phyloP scores from a whole-genome alignment of 2,113 vertebrate genomes.

The Zeus faber region DNA sequence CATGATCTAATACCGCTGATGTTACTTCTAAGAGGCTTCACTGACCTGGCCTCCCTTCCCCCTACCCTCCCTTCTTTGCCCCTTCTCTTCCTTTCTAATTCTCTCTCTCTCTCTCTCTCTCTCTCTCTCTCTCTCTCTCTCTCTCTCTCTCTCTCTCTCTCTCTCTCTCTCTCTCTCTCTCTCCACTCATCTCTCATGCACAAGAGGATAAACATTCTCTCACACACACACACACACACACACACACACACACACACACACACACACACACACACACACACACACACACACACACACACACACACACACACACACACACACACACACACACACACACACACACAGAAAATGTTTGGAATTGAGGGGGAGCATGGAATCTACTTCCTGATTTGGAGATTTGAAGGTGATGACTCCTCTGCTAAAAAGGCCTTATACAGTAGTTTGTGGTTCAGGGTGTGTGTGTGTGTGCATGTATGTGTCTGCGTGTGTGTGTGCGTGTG shows the following conservation, averaged over 20 bases:
- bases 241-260: background rate
- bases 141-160: background rate
- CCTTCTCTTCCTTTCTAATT: too few relatives aligned
- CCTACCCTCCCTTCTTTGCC: too few relatives aligned
- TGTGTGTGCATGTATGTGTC: constrained; percentile 5
- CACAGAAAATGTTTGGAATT: constrained; percentile 31
- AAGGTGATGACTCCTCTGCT: constrained; percentile 32
- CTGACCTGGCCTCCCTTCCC: too few relatives aligned
- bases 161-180: background rate
- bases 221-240: background rate
- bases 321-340: background rate
- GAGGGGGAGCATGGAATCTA: constrained; percentile 35
- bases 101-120: too few relatives aligned
- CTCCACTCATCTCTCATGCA: background rate
- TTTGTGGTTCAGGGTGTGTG: constrained; percentile 7
- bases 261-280: background rate
- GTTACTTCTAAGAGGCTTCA: too few relatives aligned
- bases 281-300: background rate
- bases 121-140: too few relatives aligned
- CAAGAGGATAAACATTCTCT: too few relatives aligned
- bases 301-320: background rate
- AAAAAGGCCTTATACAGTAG: constrained; percentile 17
- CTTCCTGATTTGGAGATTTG: constrained; percentile 1
- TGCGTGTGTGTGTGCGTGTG: constrained; percentile 6
- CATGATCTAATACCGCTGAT: too few relatives aligned